A percentile compares a stretch with the other conserved stretches of the same genome.
phyloP scores from a whole-genome alignment of 2,113 vertebrate species.

The Pterophyllum scalare region DNA sequence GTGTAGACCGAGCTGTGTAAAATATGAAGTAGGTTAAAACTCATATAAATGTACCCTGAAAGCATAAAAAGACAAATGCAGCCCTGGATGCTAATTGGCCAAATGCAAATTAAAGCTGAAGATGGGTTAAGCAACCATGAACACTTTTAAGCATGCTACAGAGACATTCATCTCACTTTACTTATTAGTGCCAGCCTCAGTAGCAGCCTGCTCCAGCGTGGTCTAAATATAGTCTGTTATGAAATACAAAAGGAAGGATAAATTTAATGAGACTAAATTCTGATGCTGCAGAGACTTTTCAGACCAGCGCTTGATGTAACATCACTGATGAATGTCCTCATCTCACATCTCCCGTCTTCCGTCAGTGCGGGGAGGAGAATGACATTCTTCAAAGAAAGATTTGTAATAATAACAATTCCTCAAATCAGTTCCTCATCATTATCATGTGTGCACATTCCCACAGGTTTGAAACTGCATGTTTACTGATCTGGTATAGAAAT shows the following conservation, averaged over 20 bases:
- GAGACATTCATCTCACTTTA: slow-evolving; percentile 71
- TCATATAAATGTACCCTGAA: slow-evolving; percentile 28
- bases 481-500: neutral
- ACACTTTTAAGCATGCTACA: slow-evolving; percentile 53
- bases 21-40: slow-evolving; percentile 42
- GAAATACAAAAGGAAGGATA: slow-evolving; percentile 72
- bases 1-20: slow-evolving; percentile 10
- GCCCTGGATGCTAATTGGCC: slow-evolving; percentile 34
- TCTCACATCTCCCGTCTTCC: neutral
- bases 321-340: slow-evolving; percentile 48
- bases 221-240: slow-evolving; percentile 80
- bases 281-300: slow-evolving; percentile 53
- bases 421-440: slow-evolving; percentile 34
- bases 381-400: slow-evolving; percentile 53
- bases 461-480: slow-evolving; percentile 43
- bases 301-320: slow-evolving; percentile 55
- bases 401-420: slow-evolving; percentile 8
- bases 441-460: slow-evolving; percentile 38
- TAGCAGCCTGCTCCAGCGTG: slow-evolving; percentile 54
- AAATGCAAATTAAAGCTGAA: slow-evolving; percentile 60
- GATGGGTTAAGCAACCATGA: slow-evolving; percentile 59
- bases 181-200: slow-evolving; percentile 61
- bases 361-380: neutral
- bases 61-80: slow-evolving; percentile 39
- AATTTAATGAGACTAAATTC: slow-evolving; percentile 72